A percentile compares a stretch with the other conserved stretches of the same genome.
These are phyloP conservation scores for Rhamphomyia laevipes DNA, from an alignment of 2,888 invertebrate species.

Conservation along the genomic window DNA sequence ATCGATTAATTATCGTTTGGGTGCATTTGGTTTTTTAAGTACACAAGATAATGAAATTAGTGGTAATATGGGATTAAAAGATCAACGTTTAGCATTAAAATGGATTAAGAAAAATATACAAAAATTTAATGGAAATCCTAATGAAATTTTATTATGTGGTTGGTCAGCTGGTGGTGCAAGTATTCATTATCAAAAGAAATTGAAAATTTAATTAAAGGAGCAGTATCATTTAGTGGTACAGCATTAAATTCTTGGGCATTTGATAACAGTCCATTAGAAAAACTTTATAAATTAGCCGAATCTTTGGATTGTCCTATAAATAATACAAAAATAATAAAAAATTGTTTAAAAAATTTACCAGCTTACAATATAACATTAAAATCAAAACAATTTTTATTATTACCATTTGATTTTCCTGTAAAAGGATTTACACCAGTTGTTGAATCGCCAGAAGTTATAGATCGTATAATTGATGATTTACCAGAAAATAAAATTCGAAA, in stretches of 20 bases:
- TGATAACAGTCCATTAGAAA: constrained; percentile 24
- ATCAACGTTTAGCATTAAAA: constrained; percentile 53
- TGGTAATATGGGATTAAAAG: constrained; percentile 61
- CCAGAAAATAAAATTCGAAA: constrained; percentile 47
- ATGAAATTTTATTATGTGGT: constrained; percentile 52
- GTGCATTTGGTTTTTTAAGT: constrained; percentile 57
- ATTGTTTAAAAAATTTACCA: constrained; percentile 50
- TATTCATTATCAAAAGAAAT: constrained; percentile 46
- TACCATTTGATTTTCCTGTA: constrained; percentile 45
- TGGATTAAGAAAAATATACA: constrained; percentile 56
- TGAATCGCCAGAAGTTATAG: constrained; percentile 39
- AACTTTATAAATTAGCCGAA: constrained; percentile 46
- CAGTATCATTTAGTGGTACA: constrained; percentile 42
- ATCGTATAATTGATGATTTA: constrained; percentile 51
- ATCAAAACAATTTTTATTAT: not conserved
- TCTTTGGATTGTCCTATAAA: constrained; percentile 48
- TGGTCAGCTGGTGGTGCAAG: constrained; percentile 61
- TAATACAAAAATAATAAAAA: constrained; percentile 43
- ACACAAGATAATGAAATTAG: constrained; percentile 54
- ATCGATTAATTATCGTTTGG: constrained; percentile 54
- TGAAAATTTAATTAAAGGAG: constrained; percentile 9
- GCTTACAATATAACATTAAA: constrained; percentile 38
- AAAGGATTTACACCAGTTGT: constrained; percentile 58
- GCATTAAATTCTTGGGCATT: constrained; percentile 46
- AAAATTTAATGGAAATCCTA: constrained; percentile 56